Evolutionary conservation across 2,113 vertebrate genomes (phyloP), one percentile per base, ranked within the genome.

Genomic region (Furnarius figulus): DNA sequence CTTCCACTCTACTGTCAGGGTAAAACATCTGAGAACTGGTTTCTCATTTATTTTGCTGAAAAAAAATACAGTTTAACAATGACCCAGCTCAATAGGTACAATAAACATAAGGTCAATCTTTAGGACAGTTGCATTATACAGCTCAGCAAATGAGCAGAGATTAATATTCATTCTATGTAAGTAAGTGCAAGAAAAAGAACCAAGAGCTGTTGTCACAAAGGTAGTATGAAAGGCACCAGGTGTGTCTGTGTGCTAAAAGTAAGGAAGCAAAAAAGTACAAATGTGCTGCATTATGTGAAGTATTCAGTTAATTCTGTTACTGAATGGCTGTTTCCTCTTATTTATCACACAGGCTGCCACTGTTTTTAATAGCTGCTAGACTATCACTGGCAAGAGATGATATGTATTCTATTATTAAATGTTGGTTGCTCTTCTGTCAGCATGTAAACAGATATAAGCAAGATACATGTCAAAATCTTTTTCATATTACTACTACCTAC

Each of bases 211-310:
- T 40, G 62, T 85, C 85, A 88, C 19, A 74, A 85, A 94, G 76
- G 70, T 13, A 72, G 89, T 42, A 47, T 0, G 23, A 80, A 87
- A 93, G 31, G 83, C 90, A 96, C 58, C 82, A 97, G 90, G 96
- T 97, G 82, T 89, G 72, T 78, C 65, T 25, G 35, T 22, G 55
- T 73, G 76, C 84, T 90, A 42, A 68, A 91, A 95, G 15, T 53
- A 72, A 62, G 79, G 88, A 88, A 87, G 61, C 14, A 37, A 50
- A 90, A 44, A 82, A 82, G 47, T 47, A 72, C 7, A 58, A 94
- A 58, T 55, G 30, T 7, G 1, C 74, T 50, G 28, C 14, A 50
- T 50, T 50, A 50, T 50, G 24, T 5, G 24, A 52, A 52, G 50
- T 28, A 52, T 28, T 28, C 50, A 72, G 47, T 55, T 80, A 86